phyloP scores from a whole-genome alignment of 1,140 invertebrate genomes.

The Tyrophagus putrescentiae region DNA sequence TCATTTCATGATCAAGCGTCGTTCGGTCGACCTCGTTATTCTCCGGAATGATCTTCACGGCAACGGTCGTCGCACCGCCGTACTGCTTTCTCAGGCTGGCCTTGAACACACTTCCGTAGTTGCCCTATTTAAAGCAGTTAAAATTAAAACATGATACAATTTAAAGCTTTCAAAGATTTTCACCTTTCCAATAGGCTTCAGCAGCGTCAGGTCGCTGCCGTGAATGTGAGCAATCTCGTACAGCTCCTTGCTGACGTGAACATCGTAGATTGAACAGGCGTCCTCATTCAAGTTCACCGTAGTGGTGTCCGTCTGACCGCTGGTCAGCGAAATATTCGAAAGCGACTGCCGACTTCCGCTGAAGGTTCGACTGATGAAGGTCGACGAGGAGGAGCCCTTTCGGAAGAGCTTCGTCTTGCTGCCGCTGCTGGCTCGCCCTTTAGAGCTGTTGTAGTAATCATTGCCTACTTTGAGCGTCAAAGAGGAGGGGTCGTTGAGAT shows the following conservation, averaged over 20 bases:
- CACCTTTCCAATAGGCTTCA: background rate
- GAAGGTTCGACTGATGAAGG: too few species aligned
- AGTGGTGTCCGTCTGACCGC: background rate
- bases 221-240: background rate
- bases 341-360: background rate
- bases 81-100: slow-evolving; percentile 42
- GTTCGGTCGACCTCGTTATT: slow-evolving; percentile 21
- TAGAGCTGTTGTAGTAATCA: too few species aligned
- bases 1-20: slow-evolving; percentile 47
- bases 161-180: background rate
- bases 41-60: slow-evolving; percentile 9
- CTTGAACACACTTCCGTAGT: slow-evolving; percentile 53
- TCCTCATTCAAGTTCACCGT: background rate
- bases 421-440: too few species aligned
- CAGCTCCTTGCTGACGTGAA: background rate
- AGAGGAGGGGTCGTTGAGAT: too few species aligned
- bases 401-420: too few species aligned
- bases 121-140: slow-evolving; percentile 38
- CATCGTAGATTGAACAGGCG: background rate
- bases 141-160: background rate
- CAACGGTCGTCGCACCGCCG: slow-evolving; percentile 26
- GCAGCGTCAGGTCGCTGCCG: background rate
- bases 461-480: too few species aligned
- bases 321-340: background rate
- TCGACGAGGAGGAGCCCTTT: too few species aligned